Evolutionary conservation across 92 coral and sea anemone genomes (phyloP).

Genomic region (Parazoanthus darwini): DNA sequence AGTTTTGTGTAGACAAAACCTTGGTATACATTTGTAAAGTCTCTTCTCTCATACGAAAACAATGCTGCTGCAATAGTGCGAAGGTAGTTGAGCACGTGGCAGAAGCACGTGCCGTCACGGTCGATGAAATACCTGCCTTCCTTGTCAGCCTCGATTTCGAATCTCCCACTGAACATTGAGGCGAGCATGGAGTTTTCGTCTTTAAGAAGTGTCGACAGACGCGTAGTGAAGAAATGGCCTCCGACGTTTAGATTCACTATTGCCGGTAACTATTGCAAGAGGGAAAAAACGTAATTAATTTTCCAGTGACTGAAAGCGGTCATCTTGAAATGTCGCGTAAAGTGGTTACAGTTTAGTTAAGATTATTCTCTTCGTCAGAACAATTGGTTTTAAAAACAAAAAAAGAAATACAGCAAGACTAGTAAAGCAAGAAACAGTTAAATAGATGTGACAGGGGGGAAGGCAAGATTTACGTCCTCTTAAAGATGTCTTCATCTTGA

Average conservation of each 20-base stretch:
- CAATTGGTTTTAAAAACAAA: too few relatives aligned
- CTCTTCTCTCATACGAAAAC: too few relatives aligned
- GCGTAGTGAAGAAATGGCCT: conserved; percentile 93
- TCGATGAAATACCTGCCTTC: conserved; percentile 89
- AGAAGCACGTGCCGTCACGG: conserved; percentile 87
- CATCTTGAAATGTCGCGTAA: too few relatives aligned
- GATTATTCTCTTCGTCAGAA: too few relatives aligned
- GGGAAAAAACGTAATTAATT: neutral
- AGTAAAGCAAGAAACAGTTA: too few relatives aligned
- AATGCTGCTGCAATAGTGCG: conserved; percentile 23
- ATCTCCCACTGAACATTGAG: conserved; percentile 91
- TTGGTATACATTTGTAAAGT: too few relatives aligned
- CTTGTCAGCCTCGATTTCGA: conserved; percentile 66
- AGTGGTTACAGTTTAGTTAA: too few relatives aligned
- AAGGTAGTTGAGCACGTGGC: conserved; percentile 78
- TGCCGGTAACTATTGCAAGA: conserved; percentile 64
- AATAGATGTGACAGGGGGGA: too few relatives aligned
- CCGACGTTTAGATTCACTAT: conserved; percentile 88
- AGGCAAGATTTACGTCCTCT: too few relatives aligned
- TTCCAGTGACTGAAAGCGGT: neutral
- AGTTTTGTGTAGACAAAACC: too few relatives aligned
- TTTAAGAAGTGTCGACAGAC: conserved; percentile 72
- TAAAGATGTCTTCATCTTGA: too few relatives aligned
- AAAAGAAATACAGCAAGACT: too few relatives aligned
- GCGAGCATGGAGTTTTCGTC: conserved; percentile 87